Base-by-base conservation (phyloP, 1,140 invertebrate species). In the Procambarus virginalis region DNA sequence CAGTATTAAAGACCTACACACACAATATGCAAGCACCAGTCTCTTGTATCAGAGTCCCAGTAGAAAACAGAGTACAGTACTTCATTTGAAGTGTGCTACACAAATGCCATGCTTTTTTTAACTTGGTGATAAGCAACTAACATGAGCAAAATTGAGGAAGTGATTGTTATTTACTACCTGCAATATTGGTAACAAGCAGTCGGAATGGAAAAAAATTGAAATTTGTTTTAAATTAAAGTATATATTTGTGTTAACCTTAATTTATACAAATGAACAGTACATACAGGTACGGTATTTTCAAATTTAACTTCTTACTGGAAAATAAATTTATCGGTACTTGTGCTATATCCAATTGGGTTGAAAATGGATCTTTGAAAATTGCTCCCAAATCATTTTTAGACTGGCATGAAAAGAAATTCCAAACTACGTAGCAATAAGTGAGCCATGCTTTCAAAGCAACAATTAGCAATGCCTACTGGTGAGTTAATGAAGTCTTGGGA, bases 391-490 rank as follows among this genome's bases (percentile, higher is more conserved):
- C 60, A 64, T 64, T 73, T 20, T 73, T 34, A 73, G 22, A 6
- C 68, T 73, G 10, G 10, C 20, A 78, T 20, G 9, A 20, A 55
- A 55, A n/a, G 14, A 55, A 8, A 55, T 8, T 55, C 8, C 12
- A 55, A 55, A 55, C 12, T 55, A 9, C 34, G 1, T 34, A 34
- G n/a, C 2, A 77, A 84, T 68, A 55, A 55, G 51, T 77, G 34
- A 86, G 84, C 75, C 70, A 76, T 45, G 84, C 84, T 46, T 12
- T 55, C 78, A 83, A 83, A 91, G 80, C 79, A 87, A 88, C 78
- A 55, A 73, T 77, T 64, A 87, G 81, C 81, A 89, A 89, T 88
- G 88, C 91, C 73, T 91, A 91, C 91, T 85, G 70, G 86, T 88
- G 87, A 73, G 86, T 89, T 89, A 91, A 77, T 90, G 89, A 88